Evolutionary conservation across 1,140 invertebrate species (phyloP), one percentile per base, ranked within the genome.

Genomic region (Parapsyche elsis): DNA sequence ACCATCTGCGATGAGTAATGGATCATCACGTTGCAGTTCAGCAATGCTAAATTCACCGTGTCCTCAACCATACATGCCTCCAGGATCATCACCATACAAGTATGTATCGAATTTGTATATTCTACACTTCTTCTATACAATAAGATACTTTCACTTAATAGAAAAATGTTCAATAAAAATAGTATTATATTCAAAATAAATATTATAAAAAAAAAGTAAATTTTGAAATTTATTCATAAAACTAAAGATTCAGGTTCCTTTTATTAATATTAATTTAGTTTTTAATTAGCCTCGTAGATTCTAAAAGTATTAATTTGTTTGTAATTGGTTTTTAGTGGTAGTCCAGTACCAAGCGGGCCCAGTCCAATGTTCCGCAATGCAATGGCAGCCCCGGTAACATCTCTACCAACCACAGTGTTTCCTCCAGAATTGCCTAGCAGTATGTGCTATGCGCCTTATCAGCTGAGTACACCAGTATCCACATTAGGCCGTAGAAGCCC

Each of bases 371-470:
- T 45, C 67, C 10, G 49, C 4, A 24, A 14, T 10, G 24, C 71
- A 30, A 24, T 87, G 26, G 84, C 85, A 70, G 59, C 86, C 61
- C 87, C 87, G 0, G 81, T 87, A 53, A 84, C 87, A 46, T 84
- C 85, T 14, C 83, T 88, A 78, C 87, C 87, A 16, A 86, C 87
- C 80, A 88, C 87, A 49, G 86, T 87, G 78, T 88, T 88, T 83
- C 87, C 87, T 26, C 82, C 82, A 5, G 82, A 83, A 46, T 57
- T 77, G 14, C 78, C 80, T 38, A 12, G 0, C 0, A 30, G 23
- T 0, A 30, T 26, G 7, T 24, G n/a, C n/a, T n/a, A n/a, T n/a
- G n/a, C 45, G 0, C 71, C 76, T 24, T 26, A 76, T 30, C 64
- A 49, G 16, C 5, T 12, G 23, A 64, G 59, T 76, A 59, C 49